phyloP scores from a whole-genome alignment of 2,113 vertebrate species.

The Pachyramphus minor region DNA sequence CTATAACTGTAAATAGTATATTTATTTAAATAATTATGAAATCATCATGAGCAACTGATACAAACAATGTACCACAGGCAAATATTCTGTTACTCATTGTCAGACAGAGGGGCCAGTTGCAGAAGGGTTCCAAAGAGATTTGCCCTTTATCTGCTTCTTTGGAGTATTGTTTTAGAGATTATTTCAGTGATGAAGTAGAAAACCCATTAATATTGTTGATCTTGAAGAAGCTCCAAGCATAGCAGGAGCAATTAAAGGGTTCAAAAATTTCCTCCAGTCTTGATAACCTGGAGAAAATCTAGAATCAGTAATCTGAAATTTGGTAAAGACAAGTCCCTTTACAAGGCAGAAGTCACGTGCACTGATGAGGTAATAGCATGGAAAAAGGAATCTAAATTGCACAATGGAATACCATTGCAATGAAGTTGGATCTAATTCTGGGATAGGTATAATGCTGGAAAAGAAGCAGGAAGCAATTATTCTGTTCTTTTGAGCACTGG shows the following conservation, averaged over 20 bases:
- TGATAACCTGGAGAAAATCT: not conserved
- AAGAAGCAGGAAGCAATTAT: not conserved
- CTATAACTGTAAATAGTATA: not conserved
- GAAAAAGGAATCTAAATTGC: not conserved
- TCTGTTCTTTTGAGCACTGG: not conserved
- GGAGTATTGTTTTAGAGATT: not conserved
- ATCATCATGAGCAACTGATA: not conserved
- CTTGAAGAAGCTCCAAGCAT: not conserved
- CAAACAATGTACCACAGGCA: not conserved
- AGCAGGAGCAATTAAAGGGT: not conserved
- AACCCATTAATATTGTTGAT: not conserved
- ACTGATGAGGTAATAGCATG: not conserved
- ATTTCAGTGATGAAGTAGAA: not conserved
- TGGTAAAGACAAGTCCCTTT: not conserved
- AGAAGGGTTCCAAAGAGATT: not conserved
- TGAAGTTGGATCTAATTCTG: not conserved
- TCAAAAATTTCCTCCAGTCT: not conserved
- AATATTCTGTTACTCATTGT: not conserved
- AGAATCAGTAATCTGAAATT: not conserved
- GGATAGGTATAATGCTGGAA: not conserved
- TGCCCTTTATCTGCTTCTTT: not conserved
- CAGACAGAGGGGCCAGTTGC: not conserved
- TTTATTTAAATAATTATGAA: not conserved
- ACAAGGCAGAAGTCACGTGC: not conserved
- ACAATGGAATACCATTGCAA: not conserved